Base-by-base conservation (phyloP, 30 jellyfish, hydroid and myxozoan genomes). In the Rhopilema esculentum region DNA sequence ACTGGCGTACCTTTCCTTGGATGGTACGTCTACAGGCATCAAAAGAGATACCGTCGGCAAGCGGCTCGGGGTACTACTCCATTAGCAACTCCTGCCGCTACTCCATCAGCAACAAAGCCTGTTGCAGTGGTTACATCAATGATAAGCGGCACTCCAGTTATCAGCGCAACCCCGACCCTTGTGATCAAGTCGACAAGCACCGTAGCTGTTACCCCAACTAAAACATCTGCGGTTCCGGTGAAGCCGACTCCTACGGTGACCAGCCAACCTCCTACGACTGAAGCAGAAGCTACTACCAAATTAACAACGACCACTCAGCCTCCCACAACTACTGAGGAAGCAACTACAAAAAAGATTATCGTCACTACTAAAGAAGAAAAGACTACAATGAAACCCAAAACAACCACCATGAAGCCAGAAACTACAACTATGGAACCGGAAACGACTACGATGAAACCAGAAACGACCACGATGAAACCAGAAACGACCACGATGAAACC, bases 141-240 rank as follows among this genome's bases (percentile, higher is more conserved):
- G 2, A 82, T 40, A 17, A 62, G 88, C 40, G 95, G 90, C 52
- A 77, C 98, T 26, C 91, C 93, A 16, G 78, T 76, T 28, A 69
- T 81, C 27, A 72, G 89, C 23, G 95, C 97, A 15, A 83, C 97
- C 9, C 98, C 97, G 6, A 65, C 98, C 0, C 62, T 92, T n/a
- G 78, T 81, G 6, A 62, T 79, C 68, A 66, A 82, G 82, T 18
- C 80, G 24, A 72, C 96, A 8, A 76, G 77, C 30, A 74, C 92
- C 26, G 30, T 72, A 21, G 79, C 88, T 33, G 82, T 77, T 6
- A 72, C 48, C 20, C 69, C 62, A 29, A 77, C 90, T 17, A 72
- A 49, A 31, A 65, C 90, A 0, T 32, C 87, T 0, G 51, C 80
- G 1, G 68, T 27, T 69, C 72, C 70, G 18, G 69, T 88, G 69